Evolutionary conservation across 2,797 vertebrate genomes (phyloP).

Genomic region (Pipistrellus nathusii): DNA sequence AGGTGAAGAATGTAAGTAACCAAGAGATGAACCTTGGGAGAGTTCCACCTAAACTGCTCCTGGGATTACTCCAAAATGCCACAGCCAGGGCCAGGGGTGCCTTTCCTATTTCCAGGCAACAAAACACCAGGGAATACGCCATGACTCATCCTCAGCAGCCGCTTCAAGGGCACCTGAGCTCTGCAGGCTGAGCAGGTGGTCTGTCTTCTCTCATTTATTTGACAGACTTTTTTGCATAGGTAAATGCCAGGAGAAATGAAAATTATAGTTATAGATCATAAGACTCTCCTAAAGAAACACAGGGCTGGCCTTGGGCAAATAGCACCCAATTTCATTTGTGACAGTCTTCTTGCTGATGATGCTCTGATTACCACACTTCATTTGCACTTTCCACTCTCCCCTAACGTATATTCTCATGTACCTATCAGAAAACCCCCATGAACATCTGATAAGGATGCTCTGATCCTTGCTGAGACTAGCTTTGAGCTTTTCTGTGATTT

Average conservation of each 20-base stretch:
- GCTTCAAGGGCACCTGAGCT: neutral
- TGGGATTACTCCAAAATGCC: slow-evolving; percentile 51
- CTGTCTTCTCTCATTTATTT: slow-evolving; percentile 40
- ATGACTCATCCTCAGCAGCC: slow-evolving; percentile 29
- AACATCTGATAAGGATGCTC: neutral
- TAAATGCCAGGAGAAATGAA: slow-evolving; percentile 8
- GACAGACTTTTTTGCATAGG: slow-evolving; percentile 22
- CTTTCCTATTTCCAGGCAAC: slow-evolving; percentile 45
- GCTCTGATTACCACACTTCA: neutral
- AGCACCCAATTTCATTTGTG: neutral
- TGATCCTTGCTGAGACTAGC: neutral
- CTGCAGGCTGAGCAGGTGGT: neutral
- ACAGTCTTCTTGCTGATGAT: neutral
- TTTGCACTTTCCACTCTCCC: neutral
- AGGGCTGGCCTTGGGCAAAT: neutral
- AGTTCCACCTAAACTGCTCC: neutral
- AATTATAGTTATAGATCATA: neutral
- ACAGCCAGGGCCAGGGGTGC: slow-evolving; percentile 22
- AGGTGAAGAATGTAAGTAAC: slow-evolving; percentile 58
- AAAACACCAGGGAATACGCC: neutral
- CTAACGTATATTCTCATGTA: neutral
- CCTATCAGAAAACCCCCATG: neutral
- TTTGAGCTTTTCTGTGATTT: neutral
- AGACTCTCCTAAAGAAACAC: slow-evolving; percentile 1
- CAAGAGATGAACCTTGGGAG: slow-evolving; percentile 6